phyloP scores from a whole-genome alignment of 92 coral and sea anemone species.

The Desmophyllum pertusum region DNA sequence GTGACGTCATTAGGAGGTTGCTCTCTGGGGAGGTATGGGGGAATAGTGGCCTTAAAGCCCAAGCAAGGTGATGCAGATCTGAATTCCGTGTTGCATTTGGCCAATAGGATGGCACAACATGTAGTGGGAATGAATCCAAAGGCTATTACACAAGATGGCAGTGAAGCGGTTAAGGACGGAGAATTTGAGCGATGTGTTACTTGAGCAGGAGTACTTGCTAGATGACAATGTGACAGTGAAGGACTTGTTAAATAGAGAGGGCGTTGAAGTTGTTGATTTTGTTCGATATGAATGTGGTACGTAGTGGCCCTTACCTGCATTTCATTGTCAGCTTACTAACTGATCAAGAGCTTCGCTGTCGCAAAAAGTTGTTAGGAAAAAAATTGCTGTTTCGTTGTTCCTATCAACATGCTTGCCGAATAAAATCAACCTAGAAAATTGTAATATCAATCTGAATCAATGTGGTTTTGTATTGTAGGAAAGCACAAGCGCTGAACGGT shows the following conservation, averaged over 20 bases:
- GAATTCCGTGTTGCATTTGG: constrained; percentile 44
- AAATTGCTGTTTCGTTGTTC: background rate
- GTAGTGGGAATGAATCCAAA: constrained; percentile 95
- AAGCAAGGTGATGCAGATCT: background rate
- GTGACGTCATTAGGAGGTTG: constrained; percentile 59
- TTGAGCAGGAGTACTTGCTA: constrained; percentile 88
- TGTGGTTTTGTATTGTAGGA: background rate
- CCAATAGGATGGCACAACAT: constrained; percentile 83
- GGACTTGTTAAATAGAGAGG: constrained; percentile 71
- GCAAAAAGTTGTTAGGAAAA: background rate
- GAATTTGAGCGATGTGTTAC: constrained; percentile 57
- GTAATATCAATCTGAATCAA: background rate
- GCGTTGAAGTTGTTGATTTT: constrained; percentile 83
- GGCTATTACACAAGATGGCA: constrained; percentile 59
- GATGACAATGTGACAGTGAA: constrained; percentile 74
- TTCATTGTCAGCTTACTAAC: background rate
- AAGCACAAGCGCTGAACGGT: background rate
- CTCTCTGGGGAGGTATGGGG: constrained; percentile 91
- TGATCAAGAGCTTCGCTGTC: background rate
- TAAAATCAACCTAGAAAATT: background rate
- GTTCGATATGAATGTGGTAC: constrained; percentile 91
- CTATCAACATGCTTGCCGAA: background rate
- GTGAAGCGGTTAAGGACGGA: constrained; percentile 25
- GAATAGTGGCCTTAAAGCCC: constrained; percentile 76
- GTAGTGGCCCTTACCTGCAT: background rate